Percentiles rank a stretch among this genome's conserved stretches.
phyloP scores from a whole-genome alignment of 2,888 invertebrate species.

The Andrena flavipes region DNA sequence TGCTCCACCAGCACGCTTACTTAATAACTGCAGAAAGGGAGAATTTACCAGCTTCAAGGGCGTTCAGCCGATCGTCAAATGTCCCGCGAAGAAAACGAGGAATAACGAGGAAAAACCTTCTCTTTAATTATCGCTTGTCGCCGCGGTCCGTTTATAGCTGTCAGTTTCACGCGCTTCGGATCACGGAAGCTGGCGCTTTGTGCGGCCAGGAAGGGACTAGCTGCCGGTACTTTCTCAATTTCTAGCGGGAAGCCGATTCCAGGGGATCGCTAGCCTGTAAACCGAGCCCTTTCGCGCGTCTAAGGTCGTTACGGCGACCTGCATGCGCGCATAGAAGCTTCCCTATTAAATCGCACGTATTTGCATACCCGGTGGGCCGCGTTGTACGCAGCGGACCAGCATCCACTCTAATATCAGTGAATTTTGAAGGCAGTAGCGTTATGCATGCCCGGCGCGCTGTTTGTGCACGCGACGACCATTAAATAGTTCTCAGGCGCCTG shows the following conservation, averaged over 20 bases:
- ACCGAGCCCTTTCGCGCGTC: background rate
- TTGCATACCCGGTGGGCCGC: slow-evolving; percentile 45
- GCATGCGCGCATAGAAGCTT: slow-evolving; percentile 36
- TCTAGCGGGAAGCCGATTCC: background rate
- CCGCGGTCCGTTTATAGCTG: background rate
- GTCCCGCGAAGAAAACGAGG: background rate
- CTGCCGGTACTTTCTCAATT: background rate
- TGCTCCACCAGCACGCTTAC: background rate
- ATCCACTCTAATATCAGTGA: background rate
- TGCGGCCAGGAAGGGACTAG: no score
- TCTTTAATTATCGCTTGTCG: slow-evolving; percentile 2
- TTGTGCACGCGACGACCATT: slow-evolving; percentile 27
- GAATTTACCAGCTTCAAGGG: background rate
- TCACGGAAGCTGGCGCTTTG: background rate
- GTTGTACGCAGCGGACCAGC: background rate
- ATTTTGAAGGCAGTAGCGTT: slow-evolving; percentile 15
- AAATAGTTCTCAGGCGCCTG: slow-evolving; percentile 44
- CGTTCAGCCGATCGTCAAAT: background rate
- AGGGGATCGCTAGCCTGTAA: background rate
- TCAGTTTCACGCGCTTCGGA: background rate
- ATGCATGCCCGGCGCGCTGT: background rate
- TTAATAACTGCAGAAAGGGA: background rate
- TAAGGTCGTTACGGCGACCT: slow-evolving; percentile 37
- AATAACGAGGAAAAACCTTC: background rate
- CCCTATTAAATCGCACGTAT: slow-evolving; percentile 52